These are phyloP conservation scores for Trachelipus rathkii DNA, from an alignment of 1,140 invertebrate genomes.

Conservation along the genomic window DNA sequence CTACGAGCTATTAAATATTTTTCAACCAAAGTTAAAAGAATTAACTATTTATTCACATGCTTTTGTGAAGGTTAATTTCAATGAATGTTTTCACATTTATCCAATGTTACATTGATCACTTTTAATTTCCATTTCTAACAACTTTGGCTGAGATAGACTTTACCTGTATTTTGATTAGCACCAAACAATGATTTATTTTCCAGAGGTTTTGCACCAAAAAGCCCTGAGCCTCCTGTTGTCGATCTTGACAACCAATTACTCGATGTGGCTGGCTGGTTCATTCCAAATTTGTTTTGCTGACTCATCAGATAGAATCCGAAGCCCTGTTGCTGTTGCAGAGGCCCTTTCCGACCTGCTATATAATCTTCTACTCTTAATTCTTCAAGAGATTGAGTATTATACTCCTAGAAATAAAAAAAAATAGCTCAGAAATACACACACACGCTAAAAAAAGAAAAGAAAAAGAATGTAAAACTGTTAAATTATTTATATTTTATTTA, in stretches of 20 bases:
- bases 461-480: too few relatives aligned
- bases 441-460: too few relatives aligned
- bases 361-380: conserved; percentile 93
- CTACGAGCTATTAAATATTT: too few relatives aligned
- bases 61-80: too few relatives aligned
- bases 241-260: conserved; percentile 42
- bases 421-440: too few relatives aligned
- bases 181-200: conserved; percentile 51
- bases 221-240: conserved; percentile 45
- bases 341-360: conserved; percentile 75
- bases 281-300: conserved; percentile 37
- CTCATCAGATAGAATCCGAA: conserved; percentile 32
- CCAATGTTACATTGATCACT: too few relatives aligned
- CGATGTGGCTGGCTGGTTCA: conserved; percentile 32
- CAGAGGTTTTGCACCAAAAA: conserved; percentile 43
- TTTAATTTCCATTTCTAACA: not conserved
- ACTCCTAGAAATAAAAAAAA: conserved; percentile 69
- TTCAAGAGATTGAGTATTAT: conserved; percentile 88
- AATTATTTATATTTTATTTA: too few relatives aligned
- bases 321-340: conserved; percentile 16
- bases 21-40: conserved; percentile 3
- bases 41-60: too few relatives aligned
- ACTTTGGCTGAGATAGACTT: conserved; percentile 10
- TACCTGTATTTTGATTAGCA: conserved; percentile 39
- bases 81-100: too few relatives aligned